phyloP scores from a whole-genome alignment of 1,140 invertebrate species.

The Andricus grossulariae region DNA sequence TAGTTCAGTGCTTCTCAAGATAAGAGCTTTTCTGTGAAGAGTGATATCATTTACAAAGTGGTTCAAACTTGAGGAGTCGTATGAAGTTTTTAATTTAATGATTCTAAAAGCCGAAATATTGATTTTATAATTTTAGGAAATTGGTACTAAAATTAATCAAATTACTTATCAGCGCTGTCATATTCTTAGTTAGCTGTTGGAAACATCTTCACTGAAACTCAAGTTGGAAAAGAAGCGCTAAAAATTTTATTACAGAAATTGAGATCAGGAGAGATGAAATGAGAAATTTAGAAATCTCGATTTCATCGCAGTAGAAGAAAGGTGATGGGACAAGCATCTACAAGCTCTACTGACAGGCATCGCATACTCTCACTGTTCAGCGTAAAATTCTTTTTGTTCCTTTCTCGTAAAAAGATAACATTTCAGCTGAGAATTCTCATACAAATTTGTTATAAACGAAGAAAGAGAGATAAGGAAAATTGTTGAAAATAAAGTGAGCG shows the following conservation, averaged over 20 bases:
- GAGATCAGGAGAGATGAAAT: slow-evolving; percentile 21
- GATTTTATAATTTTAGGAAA: not conserved
- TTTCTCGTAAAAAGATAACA: not conserved
- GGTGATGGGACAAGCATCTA: not conserved
- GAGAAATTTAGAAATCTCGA: slow-evolving; percentile 12
- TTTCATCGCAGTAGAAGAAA: slow-evolving; percentile 12
- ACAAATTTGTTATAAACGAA: too few species aligned
- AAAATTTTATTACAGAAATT: not conserved
- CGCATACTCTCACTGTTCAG: not conserved
- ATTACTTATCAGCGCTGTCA: not conserved
- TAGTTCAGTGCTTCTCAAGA: not conserved
- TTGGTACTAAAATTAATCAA: not conserved
- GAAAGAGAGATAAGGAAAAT: too few species aligned
- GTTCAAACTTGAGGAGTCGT: too few species aligned
- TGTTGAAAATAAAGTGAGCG: too few species aligned
- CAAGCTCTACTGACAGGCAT: slow-evolving; percentile 8
- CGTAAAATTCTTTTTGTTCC: not conserved
- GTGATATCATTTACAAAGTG: not conserved
- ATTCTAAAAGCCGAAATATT: not conserved
- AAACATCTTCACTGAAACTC: not conserved
- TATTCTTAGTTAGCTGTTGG: not conserved
- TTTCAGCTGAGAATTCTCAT: not conserved
- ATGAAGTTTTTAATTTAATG: too few species aligned
- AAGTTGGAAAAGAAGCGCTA: not conserved
- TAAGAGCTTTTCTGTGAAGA: not conserved